These are phyloP conservation scores for Hydropsyche tenuis DNA, from an alignment of 1,140 invertebrate species.

Conservation along the genomic window DNA sequence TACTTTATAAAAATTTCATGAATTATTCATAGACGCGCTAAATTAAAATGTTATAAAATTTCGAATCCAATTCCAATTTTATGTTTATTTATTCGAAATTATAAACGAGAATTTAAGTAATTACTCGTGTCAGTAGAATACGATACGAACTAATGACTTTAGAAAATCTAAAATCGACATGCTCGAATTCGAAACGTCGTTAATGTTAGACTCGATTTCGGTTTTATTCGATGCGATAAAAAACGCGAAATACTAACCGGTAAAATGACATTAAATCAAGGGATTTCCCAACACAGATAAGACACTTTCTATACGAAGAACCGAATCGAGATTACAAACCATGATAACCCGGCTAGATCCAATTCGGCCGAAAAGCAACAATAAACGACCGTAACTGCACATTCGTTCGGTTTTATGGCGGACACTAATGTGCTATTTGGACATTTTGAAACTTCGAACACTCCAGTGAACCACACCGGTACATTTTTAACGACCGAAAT, in stretches of 20 bases:
- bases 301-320: slow-evolving; percentile 1
- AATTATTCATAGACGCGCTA: too few species aligned
- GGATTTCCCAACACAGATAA: not conserved
- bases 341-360: not conserved
- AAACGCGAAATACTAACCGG: slow-evolving; percentile 19
- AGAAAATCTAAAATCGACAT: too few species aligned
- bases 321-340: not conserved
- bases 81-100: too few species aligned
- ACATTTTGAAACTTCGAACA: not conserved
- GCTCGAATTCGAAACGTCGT: too few species aligned
- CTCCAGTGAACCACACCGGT: not conserved
- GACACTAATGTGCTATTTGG: not conserved
- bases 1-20: too few species aligned
- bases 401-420: not conserved
- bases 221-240: slow-evolving; percentile 10
- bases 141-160: too few species aligned
- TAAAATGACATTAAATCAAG: slow-evolving; percentile 20
- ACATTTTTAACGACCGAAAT: not conserved
- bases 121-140: too few species aligned
- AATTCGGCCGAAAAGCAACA: not conserved
- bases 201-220: too few species aligned
- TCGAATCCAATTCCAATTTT: too few species aligned
- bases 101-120: too few species aligned
- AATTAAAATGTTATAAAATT: too few species aligned
- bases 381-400: not conserved